A percentile compares a stretch with the other conserved stretches of the same genome.
phyloP scores from a whole-genome alignment of 2,888 invertebrate genomes.

The Drosophila monieri region DNA sequence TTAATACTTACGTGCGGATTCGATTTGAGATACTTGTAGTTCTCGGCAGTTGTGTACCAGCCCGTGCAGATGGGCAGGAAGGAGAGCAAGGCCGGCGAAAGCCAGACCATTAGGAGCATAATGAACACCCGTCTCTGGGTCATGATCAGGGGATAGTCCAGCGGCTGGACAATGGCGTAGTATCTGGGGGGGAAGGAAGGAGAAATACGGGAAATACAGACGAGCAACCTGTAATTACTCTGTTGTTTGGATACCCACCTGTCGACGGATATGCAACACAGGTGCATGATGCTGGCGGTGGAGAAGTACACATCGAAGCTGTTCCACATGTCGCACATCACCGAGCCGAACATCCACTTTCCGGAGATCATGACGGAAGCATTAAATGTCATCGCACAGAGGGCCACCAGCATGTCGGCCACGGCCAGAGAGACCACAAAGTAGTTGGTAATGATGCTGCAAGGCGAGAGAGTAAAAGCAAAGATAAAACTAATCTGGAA shows the following conservation, averaged over 20 bases:
- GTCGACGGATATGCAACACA: constrained; percentile 97
- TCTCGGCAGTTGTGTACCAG: constrained; percentile 95
- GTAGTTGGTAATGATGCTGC: constrained; percentile 94
- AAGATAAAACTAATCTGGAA: not conserved
- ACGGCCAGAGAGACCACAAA: constrained; percentile 97
- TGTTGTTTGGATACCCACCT: constrained; percentile 73
- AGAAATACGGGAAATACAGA: not conserved
- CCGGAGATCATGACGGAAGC: constrained; percentile 94
- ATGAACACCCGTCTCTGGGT: constrained; percentile 91
- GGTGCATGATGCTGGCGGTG: constrained; percentile 95
- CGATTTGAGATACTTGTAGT: constrained; percentile 88
- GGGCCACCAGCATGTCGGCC: constrained; percentile 96
- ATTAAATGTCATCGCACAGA: constrained; percentile 96
- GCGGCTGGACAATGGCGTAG: constrained; percentile 95
- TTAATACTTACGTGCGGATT: constrained; percentile 87
- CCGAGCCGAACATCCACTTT: constrained; percentile 93
- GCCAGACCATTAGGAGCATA: constrained; percentile 95
- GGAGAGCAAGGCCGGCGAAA: constrained; percentile 94
- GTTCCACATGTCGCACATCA: constrained; percentile 98
- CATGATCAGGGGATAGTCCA: constrained; percentile 96
- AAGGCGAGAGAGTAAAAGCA: constrained; percentile 27
- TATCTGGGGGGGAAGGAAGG: constrained; percentile 85
- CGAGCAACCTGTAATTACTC: not conserved
- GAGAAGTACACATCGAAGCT: constrained; percentile 97
- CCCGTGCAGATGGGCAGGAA: constrained; percentile 97